phyloP scores from a whole-genome alignment of 2,113 vertebrate species.

The Eretmochelys imbricata region DNA sequence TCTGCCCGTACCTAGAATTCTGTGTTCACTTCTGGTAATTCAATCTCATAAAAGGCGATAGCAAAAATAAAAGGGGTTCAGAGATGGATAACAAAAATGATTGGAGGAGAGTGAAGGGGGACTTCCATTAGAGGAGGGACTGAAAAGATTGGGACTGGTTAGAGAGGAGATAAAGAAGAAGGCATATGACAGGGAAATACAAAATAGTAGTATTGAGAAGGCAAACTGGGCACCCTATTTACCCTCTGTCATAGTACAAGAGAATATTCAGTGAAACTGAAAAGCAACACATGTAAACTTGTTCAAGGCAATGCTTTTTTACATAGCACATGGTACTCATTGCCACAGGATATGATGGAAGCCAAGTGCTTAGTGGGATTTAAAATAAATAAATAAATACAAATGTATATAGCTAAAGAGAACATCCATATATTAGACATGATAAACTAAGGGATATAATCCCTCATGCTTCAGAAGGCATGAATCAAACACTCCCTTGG shows the following conservation, averaged over 20 bases:
- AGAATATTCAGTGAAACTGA: not conserved
- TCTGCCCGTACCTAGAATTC: conserved; percentile 25
- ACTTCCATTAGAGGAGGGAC: not conserved
- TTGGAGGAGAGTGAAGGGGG: conserved; percentile 13
- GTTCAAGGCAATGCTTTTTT: not conserved
- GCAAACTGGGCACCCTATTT: not conserved
- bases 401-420: not conserved
- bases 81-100: conserved; percentile 49
- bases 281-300: not conserved
- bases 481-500: not conserved
- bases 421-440: not conserved
- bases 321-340: not conserved
- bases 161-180: not conserved
- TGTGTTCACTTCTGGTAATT: conserved; percentile 58
- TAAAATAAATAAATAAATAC: not conserved
- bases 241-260: not conserved
- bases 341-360: not conserved
- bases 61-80: conserved; percentile 46
- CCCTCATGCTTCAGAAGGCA: not conserved
- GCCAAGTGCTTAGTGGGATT: not conserved
- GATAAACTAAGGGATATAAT: not conserved
- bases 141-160: not conserved
- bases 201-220: not conserved
- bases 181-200: no score
- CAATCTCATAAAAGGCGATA: conserved; percentile 59